Conservation (phyloP, 2,888 invertebrate genomes). For the Erannis defoliaria region DNA sequence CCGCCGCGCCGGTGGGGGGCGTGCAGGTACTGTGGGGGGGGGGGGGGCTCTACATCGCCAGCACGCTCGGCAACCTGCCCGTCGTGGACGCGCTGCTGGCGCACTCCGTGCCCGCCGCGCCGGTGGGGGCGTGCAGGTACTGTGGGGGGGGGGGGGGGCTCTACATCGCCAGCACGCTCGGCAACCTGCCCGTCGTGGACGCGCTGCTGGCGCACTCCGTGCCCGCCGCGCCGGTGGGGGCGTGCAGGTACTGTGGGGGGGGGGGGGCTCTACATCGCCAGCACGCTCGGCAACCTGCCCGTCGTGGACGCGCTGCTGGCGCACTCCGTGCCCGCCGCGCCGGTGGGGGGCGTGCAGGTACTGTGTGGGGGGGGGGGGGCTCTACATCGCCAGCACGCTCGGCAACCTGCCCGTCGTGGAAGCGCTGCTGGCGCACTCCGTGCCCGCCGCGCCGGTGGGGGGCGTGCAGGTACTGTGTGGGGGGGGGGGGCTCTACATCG, state of each 20-base stretch:
- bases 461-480: slow-evolving; percentile 28
- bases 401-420: slow-evolving; percentile 93
- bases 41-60: slow-evolving; percentile 93
- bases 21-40: slow-evolving; percentile 12
- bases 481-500: too few species aligned
- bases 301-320: slow-evolving; percentile 91
- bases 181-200: slow-evolving; percentile 93
- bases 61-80: slow-evolving; percentile 92
- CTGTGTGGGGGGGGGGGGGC: slow-evolving; percentile 84
- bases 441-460: slow-evolving; percentile 40
- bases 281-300: slow-evolving; percentile 92
- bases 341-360: slow-evolving; percentile 31
- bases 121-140: too few species aligned
- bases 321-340: slow-evolving; percentile 49
- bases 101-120: slow-evolving; percentile 49
- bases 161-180: slow-evolving; percentile 95
- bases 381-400: slow-evolving; percentile 95
- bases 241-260: too few species aligned
- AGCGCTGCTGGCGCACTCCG: slow-evolving; percentile 85
- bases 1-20: slow-evolving; percentile 36
- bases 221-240: too few species aligned
- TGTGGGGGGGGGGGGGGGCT: too few species aligned
- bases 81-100: slow-evolving; percentile 91
- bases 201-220: too few species aligned
- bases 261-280: slow-evolving; percentile 95